phyloP scores from a whole-genome alignment of 2,888 invertebrate genomes.

The Hyles lineata region DNA sequence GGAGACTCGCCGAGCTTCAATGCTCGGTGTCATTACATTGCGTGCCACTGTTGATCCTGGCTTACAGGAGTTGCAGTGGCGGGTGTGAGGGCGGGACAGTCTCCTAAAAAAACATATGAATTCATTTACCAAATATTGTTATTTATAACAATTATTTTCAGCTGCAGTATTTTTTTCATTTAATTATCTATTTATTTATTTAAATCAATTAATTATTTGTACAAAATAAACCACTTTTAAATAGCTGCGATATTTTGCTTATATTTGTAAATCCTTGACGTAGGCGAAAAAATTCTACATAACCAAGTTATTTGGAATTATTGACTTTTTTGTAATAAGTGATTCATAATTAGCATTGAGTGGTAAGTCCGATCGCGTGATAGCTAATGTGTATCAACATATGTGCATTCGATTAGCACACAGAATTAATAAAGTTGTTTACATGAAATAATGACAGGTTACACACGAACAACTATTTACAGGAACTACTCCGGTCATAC shows the following conservation, averaged over 20 bases:
- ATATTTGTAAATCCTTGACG: not conserved
- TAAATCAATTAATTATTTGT: too few relatives aligned
- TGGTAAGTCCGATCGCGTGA: not conserved
- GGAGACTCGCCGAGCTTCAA: too few relatives aligned
- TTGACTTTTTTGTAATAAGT: not conserved
- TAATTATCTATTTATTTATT: too few relatives aligned
- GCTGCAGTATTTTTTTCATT: too few relatives aligned
- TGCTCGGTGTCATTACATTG: too few relatives aligned
- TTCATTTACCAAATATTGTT: too few relatives aligned
- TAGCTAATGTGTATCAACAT: constrained; percentile 14
- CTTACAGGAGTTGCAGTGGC: too few relatives aligned
- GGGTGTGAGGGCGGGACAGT: too few relatives aligned
- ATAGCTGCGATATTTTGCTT: not conserved
- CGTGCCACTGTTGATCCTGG: too few relatives aligned
- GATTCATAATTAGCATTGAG: not conserved
- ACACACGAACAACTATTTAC: not conserved
- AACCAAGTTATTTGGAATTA: not conserved
- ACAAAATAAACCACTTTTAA: too few relatives aligned
- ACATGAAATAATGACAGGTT: constrained; percentile 6
- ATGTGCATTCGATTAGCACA: constrained; percentile 22
- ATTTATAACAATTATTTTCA: too few relatives aligned
- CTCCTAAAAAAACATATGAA: too few relatives aligned
- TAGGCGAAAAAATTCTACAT: not conserved
- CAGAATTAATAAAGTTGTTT: constrained; percentile 14
- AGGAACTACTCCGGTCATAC: not conserved